Evolutionary conservation across 2,113 vertebrate genomes (phyloP).

Genomic region (Cottus gobio): DNA sequence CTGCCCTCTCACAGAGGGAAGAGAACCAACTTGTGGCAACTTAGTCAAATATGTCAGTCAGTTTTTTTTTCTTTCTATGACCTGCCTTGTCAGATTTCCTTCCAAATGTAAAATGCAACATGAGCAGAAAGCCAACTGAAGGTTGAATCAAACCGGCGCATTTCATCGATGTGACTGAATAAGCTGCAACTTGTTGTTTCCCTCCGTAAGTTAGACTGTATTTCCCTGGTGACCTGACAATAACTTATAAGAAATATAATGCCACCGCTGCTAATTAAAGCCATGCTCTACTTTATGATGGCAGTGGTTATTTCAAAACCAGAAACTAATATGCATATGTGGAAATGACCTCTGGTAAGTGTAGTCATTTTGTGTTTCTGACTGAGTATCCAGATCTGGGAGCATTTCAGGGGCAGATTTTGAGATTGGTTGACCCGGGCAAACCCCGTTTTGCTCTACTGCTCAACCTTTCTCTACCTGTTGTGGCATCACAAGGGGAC

Average conservation of each 20-base stretch:
- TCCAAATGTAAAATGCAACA: background rate
- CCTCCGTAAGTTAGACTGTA: background rate
- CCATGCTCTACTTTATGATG: background rate
- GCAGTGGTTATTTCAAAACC: background rate
- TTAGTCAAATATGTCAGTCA: background rate
- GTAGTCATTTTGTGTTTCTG: background rate
- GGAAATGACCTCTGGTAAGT: background rate
- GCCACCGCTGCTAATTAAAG: background rate
- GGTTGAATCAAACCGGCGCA: background rate
- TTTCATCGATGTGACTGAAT: background rate
- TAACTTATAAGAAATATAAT: background rate
- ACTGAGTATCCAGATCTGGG: background rate
- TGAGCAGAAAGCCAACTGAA: background rate
- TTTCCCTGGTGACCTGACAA: background rate
- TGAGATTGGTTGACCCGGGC: too few species aligned
- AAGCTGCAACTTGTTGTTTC: background rate
- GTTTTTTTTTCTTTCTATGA: background rate
- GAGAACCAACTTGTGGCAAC: background rate
- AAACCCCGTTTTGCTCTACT: too few species aligned
- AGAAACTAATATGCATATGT: background rate
- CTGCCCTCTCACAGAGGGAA: conserved; percentile 5
- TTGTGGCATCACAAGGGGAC: too few species aligned
- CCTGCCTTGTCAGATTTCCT: background rate
- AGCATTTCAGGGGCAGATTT: too few species aligned
- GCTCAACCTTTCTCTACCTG: too few species aligned